Evolutionary conservation across 2,113 vertebrate genomes (phyloP), one percentile per base, ranked within the genome.

Genomic region (Mionectes macconnelli): DNA sequence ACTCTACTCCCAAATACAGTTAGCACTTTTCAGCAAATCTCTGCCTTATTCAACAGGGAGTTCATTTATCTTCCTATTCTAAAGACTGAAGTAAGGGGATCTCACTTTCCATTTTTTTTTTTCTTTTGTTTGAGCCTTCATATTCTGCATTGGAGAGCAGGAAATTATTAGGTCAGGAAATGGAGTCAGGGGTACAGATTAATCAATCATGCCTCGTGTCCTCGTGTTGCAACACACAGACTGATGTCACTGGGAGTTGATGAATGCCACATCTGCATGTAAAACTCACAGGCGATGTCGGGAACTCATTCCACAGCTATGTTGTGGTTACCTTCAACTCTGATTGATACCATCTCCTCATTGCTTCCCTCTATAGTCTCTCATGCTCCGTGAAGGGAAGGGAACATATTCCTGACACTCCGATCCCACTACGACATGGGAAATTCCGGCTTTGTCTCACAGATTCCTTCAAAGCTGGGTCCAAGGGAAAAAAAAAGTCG

Each of bases 101-200:
- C 83, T 90, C 59, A 80, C 86, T 92, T 86, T 72, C 37, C 31
- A 8, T 72, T 72, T 76, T 66, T 70, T 76, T 66, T 72, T 39
- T 52, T 1, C 62, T 89, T 94, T 95, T 94, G 80, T 94, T 90
- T 89, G 83, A 95, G 72, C 56, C 39, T 83, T 90, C n/a, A 18
- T 63, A 91, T 62, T 95, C 88, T 82, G 77, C 63, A 44, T 45
- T 82, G 49, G 60, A 89, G 53, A 89, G 56, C 47, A 64, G 66
- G 77, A 74, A 95, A 74, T 91, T 87, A 89, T 78, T 84, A 92
- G 84, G 89, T 94, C 93, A 95, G 96, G 90, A 97, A 94, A 87
- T 42, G 25, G 85, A 96, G 85, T 68, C 88, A 90, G 92, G 90
- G 73, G 52, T 81, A 56, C 84, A 93, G 62, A 94, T 96, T 89